Conservation (phyloP, 2,888 invertebrate genomes). For the Augiades crinisus region DNA sequence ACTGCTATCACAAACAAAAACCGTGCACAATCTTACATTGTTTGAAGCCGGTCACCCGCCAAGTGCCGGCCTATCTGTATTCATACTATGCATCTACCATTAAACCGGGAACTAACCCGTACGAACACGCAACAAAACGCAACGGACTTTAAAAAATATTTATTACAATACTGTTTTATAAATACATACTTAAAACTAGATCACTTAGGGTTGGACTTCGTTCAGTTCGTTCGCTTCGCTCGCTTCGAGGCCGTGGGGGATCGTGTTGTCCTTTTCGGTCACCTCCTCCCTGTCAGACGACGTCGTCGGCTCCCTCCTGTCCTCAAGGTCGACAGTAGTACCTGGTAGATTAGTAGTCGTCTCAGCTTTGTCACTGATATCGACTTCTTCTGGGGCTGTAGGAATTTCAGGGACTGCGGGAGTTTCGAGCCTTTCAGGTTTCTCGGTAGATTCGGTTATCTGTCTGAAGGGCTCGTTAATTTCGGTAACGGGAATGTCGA, state of each 20-base stretch:
- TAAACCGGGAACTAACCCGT: constrained; percentile 43
- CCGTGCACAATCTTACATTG: constrained; percentile 47
- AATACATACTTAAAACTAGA: constrained; percentile 60
- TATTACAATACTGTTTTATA: constrained; percentile 73
- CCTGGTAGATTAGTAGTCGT: constrained; percentile 28
- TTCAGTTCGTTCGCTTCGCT: constrained; percentile 36
- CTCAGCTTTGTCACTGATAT: constrained; percentile 21
- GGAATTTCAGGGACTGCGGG: not conserved
- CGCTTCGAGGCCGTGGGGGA: constrained; percentile 62
- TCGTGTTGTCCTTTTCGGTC: constrained; percentile 61
- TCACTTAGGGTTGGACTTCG: constrained; percentile 62
- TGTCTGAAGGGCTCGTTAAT: constrained; percentile 49
- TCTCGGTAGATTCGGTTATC: constrained; percentile 27
- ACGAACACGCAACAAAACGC: constrained; percentile 54
- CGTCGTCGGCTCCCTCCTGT: constrained; percentile 57
- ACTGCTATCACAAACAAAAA: constrained; percentile 26
- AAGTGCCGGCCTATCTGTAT: constrained; percentile 45
- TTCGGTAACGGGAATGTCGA: constrained; percentile 60
- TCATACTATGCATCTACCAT: constrained; percentile 44
- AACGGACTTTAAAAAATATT: constrained; percentile 60
- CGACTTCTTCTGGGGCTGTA: constrained; percentile 9
- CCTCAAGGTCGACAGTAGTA: constrained; percentile 40
- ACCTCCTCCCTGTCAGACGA: constrained; percentile 48
- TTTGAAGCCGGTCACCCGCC: constrained; percentile 40
- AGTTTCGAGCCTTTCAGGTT: constrained; percentile 17